Base-by-base conservation (phyloP, 2,797 vertebrate genomes). In the Streptopelia turtur region DNA sequence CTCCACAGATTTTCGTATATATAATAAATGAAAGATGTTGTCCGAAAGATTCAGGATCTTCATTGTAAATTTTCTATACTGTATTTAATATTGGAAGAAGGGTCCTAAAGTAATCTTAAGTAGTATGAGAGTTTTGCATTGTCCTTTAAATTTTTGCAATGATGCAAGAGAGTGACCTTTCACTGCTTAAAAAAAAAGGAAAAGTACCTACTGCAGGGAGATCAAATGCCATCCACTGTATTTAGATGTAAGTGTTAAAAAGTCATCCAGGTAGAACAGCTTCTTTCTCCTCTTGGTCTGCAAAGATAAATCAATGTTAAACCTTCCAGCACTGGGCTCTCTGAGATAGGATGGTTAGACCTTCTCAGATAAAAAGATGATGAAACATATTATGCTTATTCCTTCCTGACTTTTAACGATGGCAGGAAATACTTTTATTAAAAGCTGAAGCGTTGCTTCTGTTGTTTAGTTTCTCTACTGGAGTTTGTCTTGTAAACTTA, bases 11-110 rank as follows among this genome's bases (percentile, higher is more conserved):
- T 93, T 72, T 85, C 66, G 12, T 66, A 43, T 82, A 3, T 71
- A 30, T 82, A 91, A 64, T 94, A 90, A 93, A 89, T 76, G 43
- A 68, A 77, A 66, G 43, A 22, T 81, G 50, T 88, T 79, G 69
- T 50, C 72, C 84, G 77, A 81, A 87, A 77, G 41, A 71, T 81
- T 90, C 37, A 0, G 18, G 28, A 75, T 93, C 81, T 90, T 89
- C 2, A 24, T 21, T 86, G 28, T 74, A 85, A 37, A 31, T 83
- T 89, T 91, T 72, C 83, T 85, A 7, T 71, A 31, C 47, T 70
- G 3, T 68, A 45, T 69, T 59, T 88, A 49, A 68, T 87, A 57
- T 59, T 69, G 68, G 65, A 83, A 76, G 37, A 52, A 66, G 45
- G 47, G 28, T 64, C 45, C 50, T 59, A 74, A 92, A 50, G 15